Evolutionary conservation across 2,113 vertebrate species (phyloP).

Genomic region (Tenebrosternarchus preto): DNA sequence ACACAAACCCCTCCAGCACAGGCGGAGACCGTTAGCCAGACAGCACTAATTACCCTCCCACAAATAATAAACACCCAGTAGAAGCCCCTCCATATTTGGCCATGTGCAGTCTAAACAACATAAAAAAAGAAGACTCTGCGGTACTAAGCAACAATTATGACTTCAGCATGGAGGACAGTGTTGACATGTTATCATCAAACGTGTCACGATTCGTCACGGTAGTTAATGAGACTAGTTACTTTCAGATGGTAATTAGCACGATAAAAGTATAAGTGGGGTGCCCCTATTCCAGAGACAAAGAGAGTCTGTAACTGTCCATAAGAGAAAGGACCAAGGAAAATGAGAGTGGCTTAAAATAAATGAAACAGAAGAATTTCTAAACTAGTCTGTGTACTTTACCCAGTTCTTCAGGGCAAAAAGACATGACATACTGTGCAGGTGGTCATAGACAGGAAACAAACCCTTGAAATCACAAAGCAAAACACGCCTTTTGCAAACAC

Average conservation of each 20-base stretch:
- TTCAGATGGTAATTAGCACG: slow-evolving; percentile 37
- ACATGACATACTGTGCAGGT: background rate
- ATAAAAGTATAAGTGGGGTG: slow-evolving; percentile 3
- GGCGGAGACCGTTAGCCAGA: slow-evolving; percentile 20
- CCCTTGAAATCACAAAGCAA: too few relatives aligned
- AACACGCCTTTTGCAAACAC: too few relatives aligned
- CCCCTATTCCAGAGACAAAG: background rate
- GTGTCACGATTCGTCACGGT: slow-evolving; percentile 20
- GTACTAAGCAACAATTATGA: slow-evolving; percentile 13
- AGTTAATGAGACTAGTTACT: slow-evolving; percentile 2
- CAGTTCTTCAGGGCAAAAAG: background rate
- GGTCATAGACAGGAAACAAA: too few relatives aligned
- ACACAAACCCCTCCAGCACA: slow-evolving; percentile 10
- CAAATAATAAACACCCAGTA: slow-evolving; percentile 24
- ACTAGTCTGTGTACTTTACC: background rate
- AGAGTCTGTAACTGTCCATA: slow-evolving; percentile 10
- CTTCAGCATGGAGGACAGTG: background rate
- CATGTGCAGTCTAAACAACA: background rate
- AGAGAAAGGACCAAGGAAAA: background rate
- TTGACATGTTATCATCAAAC: slow-evolving; percentile 22
- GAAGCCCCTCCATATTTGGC: slow-evolving; percentile 1
- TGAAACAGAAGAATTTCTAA: too few relatives aligned
- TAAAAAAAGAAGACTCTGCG: background rate
- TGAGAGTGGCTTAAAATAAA: background rate
- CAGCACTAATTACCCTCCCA: slow-evolving; percentile 37